A percentile compares a stretch with the other conserved stretches of the same genome.
Conservation (phyloP, 1,140 invertebrate species). For the Coelopa frigida region DNA sequence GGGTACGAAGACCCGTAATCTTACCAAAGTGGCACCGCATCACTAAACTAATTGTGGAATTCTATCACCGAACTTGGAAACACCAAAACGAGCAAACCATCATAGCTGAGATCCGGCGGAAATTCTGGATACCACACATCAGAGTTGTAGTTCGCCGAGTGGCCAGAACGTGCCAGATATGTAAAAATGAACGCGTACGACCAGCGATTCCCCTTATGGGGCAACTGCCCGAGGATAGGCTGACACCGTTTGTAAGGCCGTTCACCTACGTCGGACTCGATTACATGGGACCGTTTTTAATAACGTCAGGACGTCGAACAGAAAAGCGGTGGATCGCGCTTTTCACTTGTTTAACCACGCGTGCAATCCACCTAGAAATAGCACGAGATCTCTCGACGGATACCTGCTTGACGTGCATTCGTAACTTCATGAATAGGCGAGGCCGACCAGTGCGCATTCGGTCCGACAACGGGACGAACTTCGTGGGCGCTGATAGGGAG, state of each 20-base stretch:
- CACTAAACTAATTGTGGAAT: no score
- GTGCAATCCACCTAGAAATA: slow-evolving; percentile 36
- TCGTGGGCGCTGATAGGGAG: slow-evolving; percentile 16
- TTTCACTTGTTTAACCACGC: slow-evolving; percentile 36
- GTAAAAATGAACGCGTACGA: neutral
- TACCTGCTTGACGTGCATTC: slow-evolving; percentile 37
- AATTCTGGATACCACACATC: slow-evolving; percentile 5
- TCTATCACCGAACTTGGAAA: no score
- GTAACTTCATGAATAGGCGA: slow-evolving; percentile 35
- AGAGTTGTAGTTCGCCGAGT: neutral
- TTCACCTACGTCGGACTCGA: slow-evolving; percentile 29
- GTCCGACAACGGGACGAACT: slow-evolving; percentile 27
- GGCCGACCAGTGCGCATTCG: slow-evolving; percentile 14
- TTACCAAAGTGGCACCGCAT: no score
- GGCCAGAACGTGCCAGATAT: neutral
- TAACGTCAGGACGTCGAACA: slow-evolving; percentile 15
- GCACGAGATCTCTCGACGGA: slow-evolving; percentile 30
- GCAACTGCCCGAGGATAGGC: slow-evolving; percentile 15
- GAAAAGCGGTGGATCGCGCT: slow-evolving; percentile 39
- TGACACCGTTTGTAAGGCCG: slow-evolving; percentile 20
- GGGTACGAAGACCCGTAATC: no score
- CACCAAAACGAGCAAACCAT: no score
- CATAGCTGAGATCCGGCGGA: neutral
- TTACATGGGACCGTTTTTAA: slow-evolving; percentile 29
- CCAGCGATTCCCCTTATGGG: slow-evolving; percentile 15